These are phyloP conservation scores for Pangasius krempfi DNA, from an alignment of 2,797 vertebrate genomes.

Conservation along the genomic window DNA sequence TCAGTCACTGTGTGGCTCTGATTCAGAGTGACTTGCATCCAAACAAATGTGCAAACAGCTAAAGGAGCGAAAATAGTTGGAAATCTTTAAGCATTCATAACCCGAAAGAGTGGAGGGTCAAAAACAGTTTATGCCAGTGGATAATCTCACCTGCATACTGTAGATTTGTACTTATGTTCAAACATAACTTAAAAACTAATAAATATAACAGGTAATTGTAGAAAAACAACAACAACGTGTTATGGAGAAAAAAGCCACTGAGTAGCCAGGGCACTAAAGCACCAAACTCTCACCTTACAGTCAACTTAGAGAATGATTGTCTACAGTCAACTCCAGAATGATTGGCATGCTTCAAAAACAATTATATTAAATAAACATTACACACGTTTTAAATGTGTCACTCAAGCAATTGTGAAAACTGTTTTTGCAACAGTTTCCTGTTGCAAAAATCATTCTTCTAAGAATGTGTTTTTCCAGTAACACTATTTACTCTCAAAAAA, in stretches of 20 bases:
- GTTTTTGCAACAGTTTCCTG: background rate
- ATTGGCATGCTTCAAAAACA: background rate
- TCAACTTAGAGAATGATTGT: too few relatives aligned
- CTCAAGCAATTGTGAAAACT: background rate
- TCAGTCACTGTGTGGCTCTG: background rate
- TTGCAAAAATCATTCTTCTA: background rate
- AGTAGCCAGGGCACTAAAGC: background rate
- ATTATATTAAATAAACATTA: background rate
- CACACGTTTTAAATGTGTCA: background rate
- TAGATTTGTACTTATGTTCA: background rate
- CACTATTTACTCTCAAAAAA: background rate
- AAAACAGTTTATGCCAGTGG: background rate
- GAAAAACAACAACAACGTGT: background rate
- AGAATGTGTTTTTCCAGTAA: background rate
- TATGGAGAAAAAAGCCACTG: background rate
- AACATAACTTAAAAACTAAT: background rate
- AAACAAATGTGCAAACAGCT: background rate
- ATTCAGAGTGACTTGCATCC: constrained; percentile 19
- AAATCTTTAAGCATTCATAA: background rate
- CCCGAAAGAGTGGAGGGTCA: too few relatives aligned
- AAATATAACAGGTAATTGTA: background rate
- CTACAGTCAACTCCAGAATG: background rate
- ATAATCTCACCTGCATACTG: background rate
- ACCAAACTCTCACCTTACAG: too few relatives aligned
- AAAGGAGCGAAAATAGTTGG: background rate